A percentile compares a stretch with the other conserved stretches of the same genome.
These are phyloP conservation scores for Acrobasis consociella DNA, from an alignment of 2,888 invertebrate species.

Conservation along the genomic window DNA sequence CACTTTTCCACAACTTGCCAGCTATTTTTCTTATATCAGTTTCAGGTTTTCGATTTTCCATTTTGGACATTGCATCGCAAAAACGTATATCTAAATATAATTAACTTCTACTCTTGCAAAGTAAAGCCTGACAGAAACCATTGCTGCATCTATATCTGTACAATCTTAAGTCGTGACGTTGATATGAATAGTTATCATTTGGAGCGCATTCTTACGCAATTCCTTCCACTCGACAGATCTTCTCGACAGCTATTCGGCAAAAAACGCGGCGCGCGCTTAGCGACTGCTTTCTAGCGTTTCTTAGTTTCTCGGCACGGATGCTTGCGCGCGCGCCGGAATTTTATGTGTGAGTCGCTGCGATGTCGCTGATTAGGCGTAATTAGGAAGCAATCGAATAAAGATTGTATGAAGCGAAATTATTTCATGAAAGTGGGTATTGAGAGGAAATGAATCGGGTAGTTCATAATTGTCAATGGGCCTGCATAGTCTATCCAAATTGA, in stretches of 20 bases:
- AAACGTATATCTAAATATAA: too few species aligned
- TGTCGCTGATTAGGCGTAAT: conserved; percentile 32
- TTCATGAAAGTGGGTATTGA: background rate
- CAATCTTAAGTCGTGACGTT: background rate
- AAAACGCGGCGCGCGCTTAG: conserved; percentile 49
- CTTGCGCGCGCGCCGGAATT: conserved; percentile 44
- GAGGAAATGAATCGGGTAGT: background rate
- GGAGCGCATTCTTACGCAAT: conserved; percentile 26
- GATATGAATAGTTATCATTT: conserved; percentile 18
- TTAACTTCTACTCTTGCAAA: background rate
- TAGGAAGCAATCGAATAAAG: conserved; percentile 18
- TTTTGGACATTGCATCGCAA: too few species aligned
- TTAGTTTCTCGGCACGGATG: conserved; percentile 70
- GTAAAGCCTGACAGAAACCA: background rate
- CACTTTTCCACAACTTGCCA: too few species aligned
- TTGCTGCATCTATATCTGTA: background rate
- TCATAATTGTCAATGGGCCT: too few species aligned
- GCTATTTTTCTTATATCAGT: too few species aligned
- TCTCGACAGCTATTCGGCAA: conserved; percentile 55
- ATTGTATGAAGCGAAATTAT: background rate
- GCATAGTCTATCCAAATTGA: too few species aligned
- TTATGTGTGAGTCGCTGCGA: conserved; percentile 25
- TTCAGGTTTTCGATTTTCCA: too few species aligned
- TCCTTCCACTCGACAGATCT: conserved; percentile 27
- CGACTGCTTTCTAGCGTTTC: conserved; percentile 56